Conservation (phyloP, 1,140 invertebrate species). For the Mizuhopecten yessoensis region DNA sequence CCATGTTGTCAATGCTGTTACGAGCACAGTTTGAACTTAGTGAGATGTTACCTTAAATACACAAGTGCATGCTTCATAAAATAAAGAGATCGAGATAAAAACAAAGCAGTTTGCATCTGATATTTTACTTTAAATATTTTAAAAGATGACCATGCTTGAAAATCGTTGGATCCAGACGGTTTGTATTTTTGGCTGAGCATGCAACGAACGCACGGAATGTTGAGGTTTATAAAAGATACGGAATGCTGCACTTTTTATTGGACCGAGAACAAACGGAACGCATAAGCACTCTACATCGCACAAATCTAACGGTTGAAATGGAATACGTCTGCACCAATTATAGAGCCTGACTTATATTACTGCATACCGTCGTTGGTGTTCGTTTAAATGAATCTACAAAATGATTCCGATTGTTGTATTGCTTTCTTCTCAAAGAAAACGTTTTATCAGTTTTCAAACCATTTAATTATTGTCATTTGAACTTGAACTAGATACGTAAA, state of each 20-base stretch:
- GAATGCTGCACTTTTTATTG: constrained; percentile 26
- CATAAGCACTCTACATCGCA: neutral
- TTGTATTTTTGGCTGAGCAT: constrained; percentile 13
- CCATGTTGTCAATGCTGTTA: neutral
- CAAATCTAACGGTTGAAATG: constrained; percentile 21
- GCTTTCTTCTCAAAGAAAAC: constrained; percentile 16
- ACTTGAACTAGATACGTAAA: neutral
- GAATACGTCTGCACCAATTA: neutral
- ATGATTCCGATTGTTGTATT: neutral
- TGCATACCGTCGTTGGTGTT: neutral
- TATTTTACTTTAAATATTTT: neutral
- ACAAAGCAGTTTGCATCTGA: neutral
- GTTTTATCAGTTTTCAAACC: constrained; percentile 8
- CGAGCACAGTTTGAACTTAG: neutral
- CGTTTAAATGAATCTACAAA: neutral
- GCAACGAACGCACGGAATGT: constrained; percentile 21
- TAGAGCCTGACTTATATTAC: neutral
- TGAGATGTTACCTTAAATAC: no score
- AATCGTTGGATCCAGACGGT: neutral
- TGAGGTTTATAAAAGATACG: neutral
- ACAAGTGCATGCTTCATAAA: neutral
- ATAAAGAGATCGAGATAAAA: neutral
- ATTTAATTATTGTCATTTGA: constrained; percentile 34
- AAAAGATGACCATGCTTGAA: neutral
- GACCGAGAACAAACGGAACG: constrained; percentile 37